Conservation (phyloP, 2,888 invertebrate species). For the Parnassius mnemosyne region DNA sequence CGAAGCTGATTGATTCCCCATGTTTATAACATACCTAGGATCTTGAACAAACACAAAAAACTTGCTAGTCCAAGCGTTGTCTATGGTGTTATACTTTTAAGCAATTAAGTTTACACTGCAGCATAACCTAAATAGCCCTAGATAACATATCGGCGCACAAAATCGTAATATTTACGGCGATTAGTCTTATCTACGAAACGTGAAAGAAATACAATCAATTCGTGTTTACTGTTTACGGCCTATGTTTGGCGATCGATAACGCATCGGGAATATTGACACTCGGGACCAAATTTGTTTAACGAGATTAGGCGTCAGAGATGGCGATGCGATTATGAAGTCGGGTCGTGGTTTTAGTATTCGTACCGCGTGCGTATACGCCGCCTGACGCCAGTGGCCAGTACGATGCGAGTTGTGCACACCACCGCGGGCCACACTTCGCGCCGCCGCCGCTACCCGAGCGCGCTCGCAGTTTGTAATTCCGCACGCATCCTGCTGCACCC, state of each 20-base stretch:
- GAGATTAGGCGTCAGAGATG: conserved; percentile 63
- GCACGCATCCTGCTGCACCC: conserved; percentile 61
- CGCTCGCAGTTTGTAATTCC: conserved; percentile 42
- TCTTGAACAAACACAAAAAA: neutral
- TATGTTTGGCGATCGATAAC: conserved; percentile 67
- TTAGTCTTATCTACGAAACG: conserved; percentile 53
- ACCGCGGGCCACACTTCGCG: conserved; percentile 50
- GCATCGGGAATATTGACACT: conserved; percentile 60
- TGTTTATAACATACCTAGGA: neutral
- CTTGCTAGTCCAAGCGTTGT: neutral
- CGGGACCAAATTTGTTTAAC: conserved; percentile 59
- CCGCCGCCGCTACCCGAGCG: conserved; percentile 35
- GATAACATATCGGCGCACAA: conserved; percentile 24
- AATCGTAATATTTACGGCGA: conserved; percentile 50
- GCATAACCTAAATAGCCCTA: neutral
- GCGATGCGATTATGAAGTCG: conserved; percentile 66
- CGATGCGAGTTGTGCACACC: conserved; percentile 44
- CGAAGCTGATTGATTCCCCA: conserved; percentile 2
- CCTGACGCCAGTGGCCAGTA: conserved; percentile 71
- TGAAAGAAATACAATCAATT: conserved; percentile 55
- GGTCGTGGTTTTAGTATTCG: conserved; percentile 73
- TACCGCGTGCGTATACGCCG: conserved; percentile 68
- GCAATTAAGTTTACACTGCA: neutral
- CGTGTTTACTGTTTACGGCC: conserved; percentile 53
- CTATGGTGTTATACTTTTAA: neutral